Evolutionary conservation across 2,797 vertebrate genomes (phyloP).

Genomic region (Myotis findleyi): DNA sequence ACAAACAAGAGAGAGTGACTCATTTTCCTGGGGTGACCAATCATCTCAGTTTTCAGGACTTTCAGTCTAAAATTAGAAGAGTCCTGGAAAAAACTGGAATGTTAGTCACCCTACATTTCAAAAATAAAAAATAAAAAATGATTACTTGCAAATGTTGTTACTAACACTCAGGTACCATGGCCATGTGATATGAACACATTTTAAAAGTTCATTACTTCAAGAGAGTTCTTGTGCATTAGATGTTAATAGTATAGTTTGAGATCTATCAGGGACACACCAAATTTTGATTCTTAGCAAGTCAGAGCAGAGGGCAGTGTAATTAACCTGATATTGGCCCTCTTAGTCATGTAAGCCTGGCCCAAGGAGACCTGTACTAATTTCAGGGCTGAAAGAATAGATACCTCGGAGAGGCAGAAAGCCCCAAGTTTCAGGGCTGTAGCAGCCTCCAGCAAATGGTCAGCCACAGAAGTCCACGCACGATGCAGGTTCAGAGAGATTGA

Average conservation of each 20-base stretch:
- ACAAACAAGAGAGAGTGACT: neutral
- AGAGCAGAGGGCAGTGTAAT: neutral
- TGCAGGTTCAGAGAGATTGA: neutral
- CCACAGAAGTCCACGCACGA: neutral
- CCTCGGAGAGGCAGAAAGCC: neutral
- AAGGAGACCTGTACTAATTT: neutral
- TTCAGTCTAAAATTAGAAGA: neutral
- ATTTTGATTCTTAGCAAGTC: constrained; percentile 27
- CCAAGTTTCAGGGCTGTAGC: neutral
- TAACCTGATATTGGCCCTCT: neutral
- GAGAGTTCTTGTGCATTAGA: neutral
- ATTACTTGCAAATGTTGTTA: neutral
- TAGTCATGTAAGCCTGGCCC: neutral
- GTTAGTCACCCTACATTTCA: neutral
- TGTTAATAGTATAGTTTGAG: neutral
- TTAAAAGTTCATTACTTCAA: neutral
- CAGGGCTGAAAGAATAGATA: neutral
- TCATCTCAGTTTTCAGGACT: neutral
- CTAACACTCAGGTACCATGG: neutral
- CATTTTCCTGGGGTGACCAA: neutral
- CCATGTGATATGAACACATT: neutral
- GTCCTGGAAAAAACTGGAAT: neutral
- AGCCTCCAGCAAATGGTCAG: neutral
- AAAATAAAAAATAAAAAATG: neutral
- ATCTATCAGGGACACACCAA: neutral